Conservation (phyloP, 2,797 vertebrate genomes). For the Callimico goeldii region DNA sequence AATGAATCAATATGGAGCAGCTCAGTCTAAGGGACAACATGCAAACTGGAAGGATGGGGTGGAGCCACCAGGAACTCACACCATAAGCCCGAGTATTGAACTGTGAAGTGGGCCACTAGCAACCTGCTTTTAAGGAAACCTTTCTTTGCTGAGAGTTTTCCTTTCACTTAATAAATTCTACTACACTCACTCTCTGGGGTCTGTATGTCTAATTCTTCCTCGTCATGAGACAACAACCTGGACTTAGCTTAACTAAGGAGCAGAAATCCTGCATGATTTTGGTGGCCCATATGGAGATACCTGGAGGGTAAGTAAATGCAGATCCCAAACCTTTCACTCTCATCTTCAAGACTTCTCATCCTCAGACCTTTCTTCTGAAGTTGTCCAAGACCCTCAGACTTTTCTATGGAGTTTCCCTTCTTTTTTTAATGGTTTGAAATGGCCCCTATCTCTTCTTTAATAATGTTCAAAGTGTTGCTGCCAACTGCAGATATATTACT, state of each 20-base stretch:
- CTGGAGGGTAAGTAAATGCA: background rate
- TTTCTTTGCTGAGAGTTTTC: background rate
- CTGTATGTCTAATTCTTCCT: background rate
- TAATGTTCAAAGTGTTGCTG: background rate
- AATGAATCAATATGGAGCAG: background rate
- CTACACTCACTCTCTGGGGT: background rate
- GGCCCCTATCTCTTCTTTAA: background rate
- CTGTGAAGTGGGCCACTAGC: background rate
- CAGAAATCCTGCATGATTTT: background rate
- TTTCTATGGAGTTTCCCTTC: background rate
- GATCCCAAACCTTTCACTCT: background rate
- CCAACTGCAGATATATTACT: background rate
- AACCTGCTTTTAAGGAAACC: background rate
- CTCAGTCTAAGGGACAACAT: background rate
- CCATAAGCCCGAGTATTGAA: background rate
- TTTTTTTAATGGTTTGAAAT: background rate
- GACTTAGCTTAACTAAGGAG: background rate
- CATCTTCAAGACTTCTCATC: background rate
- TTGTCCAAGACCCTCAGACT: background rate
- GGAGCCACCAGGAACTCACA: background rate
- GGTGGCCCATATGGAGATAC: background rate
- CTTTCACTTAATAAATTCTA: background rate
- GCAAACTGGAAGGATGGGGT: background rate
- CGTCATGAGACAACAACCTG: background rate
- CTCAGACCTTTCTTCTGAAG: background rate